Conservation (phyloP, 2,888 invertebrate genomes). For the Hemicrepidius hirtus region DNA sequence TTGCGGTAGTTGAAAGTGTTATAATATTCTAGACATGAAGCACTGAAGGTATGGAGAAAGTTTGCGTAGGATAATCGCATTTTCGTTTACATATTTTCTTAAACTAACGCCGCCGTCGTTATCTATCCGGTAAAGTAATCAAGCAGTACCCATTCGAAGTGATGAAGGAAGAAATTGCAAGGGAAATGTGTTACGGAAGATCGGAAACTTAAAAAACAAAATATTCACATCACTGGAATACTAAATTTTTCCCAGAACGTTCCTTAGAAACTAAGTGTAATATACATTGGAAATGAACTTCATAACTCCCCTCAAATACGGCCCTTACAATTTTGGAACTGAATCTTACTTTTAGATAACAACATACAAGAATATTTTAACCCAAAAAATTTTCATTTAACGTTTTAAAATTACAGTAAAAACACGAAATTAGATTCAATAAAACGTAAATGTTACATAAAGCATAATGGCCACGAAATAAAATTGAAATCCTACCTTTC, state of each 20-base stretch:
- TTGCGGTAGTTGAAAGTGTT: conserved; percentile 35
- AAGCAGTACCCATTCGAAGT: conserved; percentile 17
- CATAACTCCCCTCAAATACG: too few relatives aligned
- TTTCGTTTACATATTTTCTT: conserved; percentile 45
- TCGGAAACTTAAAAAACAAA: conserved; percentile 4
- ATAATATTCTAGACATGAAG: conserved; percentile 40
- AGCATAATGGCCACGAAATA: too few relatives aligned
- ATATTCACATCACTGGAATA: not conserved
- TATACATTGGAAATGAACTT: not conserved
- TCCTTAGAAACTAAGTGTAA: not conserved
- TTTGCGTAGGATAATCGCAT: conserved; percentile 46
- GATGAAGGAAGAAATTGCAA: conserved; percentile 5
- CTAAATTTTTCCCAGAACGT: not conserved
- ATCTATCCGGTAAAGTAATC: conserved; percentile 38
- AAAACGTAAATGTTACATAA: too few relatives aligned
- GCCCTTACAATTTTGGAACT: too few relatives aligned
- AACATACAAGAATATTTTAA: too few relatives aligned
- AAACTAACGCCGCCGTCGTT: conserved; percentile 37
- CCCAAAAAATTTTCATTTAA: too few relatives aligned
- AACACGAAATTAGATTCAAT: too few relatives aligned
- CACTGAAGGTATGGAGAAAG: conserved; percentile 34
- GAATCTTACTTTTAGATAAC: too few relatives aligned
- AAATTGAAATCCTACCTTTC: too few relatives aligned
- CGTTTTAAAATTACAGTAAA: too few relatives aligned
- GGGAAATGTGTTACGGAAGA: not conserved